Conservation (phyloP, 2,113 vertebrate species). For the Myocastor coypus region DNA sequence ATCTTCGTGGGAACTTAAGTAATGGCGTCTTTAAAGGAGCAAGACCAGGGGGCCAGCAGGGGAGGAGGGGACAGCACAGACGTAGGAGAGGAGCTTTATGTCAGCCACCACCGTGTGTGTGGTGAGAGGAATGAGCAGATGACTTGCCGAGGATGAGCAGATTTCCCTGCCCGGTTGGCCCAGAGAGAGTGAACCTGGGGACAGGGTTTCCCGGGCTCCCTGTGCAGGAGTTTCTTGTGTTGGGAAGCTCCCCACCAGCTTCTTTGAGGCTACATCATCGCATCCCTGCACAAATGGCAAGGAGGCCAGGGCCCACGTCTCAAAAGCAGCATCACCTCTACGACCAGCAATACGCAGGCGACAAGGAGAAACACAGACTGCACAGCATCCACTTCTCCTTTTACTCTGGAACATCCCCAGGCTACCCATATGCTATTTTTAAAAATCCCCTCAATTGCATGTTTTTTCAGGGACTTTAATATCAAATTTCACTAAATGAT, state of each 20-base stretch:
- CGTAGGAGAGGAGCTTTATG: not conserved
- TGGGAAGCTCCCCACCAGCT: not conserved
- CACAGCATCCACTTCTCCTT: not conserved
- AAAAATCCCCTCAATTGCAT: not conserved
- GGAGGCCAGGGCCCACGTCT: not conserved
- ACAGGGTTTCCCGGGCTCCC: not conserved
- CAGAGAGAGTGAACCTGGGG: not conserved
- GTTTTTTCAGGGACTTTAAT: not conserved
- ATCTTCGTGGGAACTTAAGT: conserved; percentile 14
- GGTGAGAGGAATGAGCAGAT: not conserved
- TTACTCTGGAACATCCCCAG: not conserved
- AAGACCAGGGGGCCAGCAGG: not conserved
- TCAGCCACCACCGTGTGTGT: not conserved
- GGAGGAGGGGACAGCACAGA: not conserved
- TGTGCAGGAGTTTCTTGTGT: not conserved
- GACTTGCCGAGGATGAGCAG: not conserved
- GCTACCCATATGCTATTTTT: not conserved
- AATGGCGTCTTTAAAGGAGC: not conserved
- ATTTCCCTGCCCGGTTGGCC: not conserved
- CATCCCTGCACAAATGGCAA: not conserved
- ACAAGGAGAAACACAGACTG: not conserved
- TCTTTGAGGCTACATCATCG: not conserved
- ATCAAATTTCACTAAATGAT: not conserved
- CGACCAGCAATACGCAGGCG: not conserved
- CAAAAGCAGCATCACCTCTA: not conserved